Evolutionary conservation across 2,888 invertebrate genomes (phyloP).

Genomic region (Linnaemya vulpina): DNA sequence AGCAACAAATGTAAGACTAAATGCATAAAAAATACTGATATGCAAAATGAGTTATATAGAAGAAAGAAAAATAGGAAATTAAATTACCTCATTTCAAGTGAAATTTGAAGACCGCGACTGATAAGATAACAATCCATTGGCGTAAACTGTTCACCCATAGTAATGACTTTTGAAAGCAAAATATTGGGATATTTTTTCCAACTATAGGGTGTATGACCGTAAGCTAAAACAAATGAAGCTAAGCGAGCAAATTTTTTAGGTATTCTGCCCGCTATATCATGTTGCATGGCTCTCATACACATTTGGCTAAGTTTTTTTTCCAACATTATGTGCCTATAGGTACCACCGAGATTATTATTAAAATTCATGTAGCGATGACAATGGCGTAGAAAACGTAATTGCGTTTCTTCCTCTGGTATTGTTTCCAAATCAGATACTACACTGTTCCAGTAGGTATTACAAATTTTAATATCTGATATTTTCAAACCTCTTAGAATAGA

Average conservation of each 20-base stretch:
- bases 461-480: slow-evolving; percentile 83
- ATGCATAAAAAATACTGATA: not conserved
- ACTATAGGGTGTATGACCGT: slow-evolving; percentile 80
- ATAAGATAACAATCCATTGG: slow-evolving; percentile 82
- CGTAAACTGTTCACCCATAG: slow-evolving; percentile 82
- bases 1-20: not conserved
- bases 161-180: slow-evolving; percentile 81
- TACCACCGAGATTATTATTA: slow-evolving; percentile 84
- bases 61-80: not conserved
- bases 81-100: slow-evolving; percentile 77
- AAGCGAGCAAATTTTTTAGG: slow-evolving; percentile 82
- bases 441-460: slow-evolving; percentile 83
- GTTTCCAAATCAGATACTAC: slow-evolving; percentile 80
- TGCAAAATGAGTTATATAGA: not conserved
- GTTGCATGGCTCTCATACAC: slow-evolving; percentile 80
- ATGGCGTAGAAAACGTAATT: slow-evolving; percentile 81
- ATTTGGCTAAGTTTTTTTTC: slow-evolving; percentile 83
- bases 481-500: slow-evolving; percentile 83
- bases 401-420: slow-evolving; percentile 73
- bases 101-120: slow-evolving; percentile 83
- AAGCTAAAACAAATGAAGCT: slow-evolving; percentile 83
- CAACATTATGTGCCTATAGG: slow-evolving; percentile 83
- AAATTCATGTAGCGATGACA: slow-evolving; percentile 85
- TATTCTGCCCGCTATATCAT: slow-evolving; percentile 79
- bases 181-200: slow-evolving; percentile 80